Evolutionary conservation across 1,140 invertebrate genomes (phyloP).

Genomic region (Aethina tumida): DNA sequence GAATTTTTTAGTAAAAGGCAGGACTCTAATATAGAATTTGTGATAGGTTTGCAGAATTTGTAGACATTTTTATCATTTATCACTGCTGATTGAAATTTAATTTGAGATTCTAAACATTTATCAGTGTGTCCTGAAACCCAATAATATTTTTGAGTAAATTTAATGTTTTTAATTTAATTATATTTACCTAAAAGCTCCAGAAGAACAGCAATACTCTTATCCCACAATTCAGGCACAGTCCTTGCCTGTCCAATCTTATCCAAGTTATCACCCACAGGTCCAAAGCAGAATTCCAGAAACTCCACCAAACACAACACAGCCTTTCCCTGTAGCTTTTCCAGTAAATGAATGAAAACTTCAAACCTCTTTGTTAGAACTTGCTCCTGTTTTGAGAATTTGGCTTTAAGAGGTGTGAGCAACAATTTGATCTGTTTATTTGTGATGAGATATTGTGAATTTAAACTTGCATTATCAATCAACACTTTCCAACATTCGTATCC

Average conservation of each 20-base stretch:
- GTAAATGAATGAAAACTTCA: slow-evolving; percentile 41
- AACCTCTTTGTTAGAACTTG: slow-evolving; percentile 57
- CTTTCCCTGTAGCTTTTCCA: slow-evolving; percentile 44
- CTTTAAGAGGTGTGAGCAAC: slow-evolving; percentile 53
- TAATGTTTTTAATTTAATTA: slow-evolving; percentile 5
- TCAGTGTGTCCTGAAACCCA: too few relatives aligned
- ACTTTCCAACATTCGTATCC: slow-evolving; percentile 48
- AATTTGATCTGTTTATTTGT: slow-evolving; percentile 55
- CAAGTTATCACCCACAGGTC: slow-evolving; percentile 35
- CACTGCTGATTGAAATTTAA: too few relatives aligned
- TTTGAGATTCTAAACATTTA: too few relatives aligned
- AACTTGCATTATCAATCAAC: slow-evolving; percentile 57
- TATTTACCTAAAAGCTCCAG: slow-evolving; percentile 22
- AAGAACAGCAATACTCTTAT: slow-evolving; percentile 19
- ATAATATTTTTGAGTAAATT: too few relatives aligned
- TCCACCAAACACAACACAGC: slow-evolving; percentile 44
- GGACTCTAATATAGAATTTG: too few relatives aligned
- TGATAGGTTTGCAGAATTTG: too few relatives aligned
- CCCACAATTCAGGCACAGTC: slow-evolving; percentile 18
- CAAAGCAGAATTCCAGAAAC: slow-evolving; percentile 60
- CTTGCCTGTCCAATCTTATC: slow-evolving; percentile 21
- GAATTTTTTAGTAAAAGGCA: slow-evolving; percentile 16
- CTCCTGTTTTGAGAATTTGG: slow-evolving; percentile 60
- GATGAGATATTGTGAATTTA: slow-evolving; percentile 47
- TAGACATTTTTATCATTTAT: too few relatives aligned